Percentiles rank a stretch among this genome's conserved stretches.
Evolutionary conservation across 2,888 invertebrate species (phyloP).

Genomic region (Eucriotettix oculatus): DNA sequence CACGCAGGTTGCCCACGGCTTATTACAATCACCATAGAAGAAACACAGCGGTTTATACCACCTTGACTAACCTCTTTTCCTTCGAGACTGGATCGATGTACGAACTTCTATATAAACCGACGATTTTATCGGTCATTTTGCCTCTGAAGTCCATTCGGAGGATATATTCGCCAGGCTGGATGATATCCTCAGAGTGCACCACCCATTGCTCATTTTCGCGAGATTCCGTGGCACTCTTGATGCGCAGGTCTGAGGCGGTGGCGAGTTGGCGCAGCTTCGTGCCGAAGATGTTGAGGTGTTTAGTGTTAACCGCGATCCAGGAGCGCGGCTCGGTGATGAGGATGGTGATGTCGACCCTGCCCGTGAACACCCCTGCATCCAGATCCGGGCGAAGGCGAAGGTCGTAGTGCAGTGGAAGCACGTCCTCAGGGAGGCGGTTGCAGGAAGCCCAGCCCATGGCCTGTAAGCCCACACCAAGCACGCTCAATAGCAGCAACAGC

Average conservation of each 20-base stretch:
- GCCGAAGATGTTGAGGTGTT: slow-evolving; percentile 21
- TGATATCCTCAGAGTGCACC: no score
- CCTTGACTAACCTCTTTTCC: slow-evolving; percentile 19
- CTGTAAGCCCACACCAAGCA: no score
- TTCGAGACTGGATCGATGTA: slow-evolving; percentile 24
- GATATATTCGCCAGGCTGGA: no score
- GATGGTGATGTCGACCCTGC: slow-evolving; percentile 36
- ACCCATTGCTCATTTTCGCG: no score
- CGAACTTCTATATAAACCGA: slow-evolving; percentile 42
- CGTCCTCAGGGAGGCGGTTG: slow-evolving; percentile 37
- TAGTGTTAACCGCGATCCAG: slow-evolving; percentile 32
- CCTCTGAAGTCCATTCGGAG: slow-evolving; percentile 27
- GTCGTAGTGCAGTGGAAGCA: slow-evolving; percentile 44
- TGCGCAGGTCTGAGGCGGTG: slow-evolving; percentile 28
- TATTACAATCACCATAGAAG: no score
- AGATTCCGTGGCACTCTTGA: no score
- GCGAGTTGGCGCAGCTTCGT: slow-evolving; percentile 16
- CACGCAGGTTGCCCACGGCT: no score
- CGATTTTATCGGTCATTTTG: slow-evolving; percentile 33
- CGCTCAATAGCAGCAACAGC: no score
- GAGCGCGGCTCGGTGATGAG: slow-evolving; percentile 26
- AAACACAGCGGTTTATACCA: no score
- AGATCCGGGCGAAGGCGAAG: slow-evolving; percentile 46
- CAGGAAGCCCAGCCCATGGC: slow-evolving; percentile 16
- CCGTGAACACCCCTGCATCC: slow-evolving; percentile 36